These are phyloP conservation scores for Galleria mellonella DNA, from an alignment of 1,140 invertebrate species.

Conservation along the genomic window DNA sequence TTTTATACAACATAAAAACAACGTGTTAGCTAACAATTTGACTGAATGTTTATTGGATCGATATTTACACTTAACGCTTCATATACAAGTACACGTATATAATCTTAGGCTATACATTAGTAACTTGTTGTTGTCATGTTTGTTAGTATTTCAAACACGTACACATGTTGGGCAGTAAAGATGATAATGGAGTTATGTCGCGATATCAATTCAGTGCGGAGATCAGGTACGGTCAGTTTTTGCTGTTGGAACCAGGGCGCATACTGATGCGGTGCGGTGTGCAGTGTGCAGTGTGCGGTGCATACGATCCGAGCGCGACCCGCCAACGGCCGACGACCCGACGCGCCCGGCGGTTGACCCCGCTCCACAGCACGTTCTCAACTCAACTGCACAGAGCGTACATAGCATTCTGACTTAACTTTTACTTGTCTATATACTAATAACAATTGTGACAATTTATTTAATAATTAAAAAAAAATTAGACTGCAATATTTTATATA, in stretches of 20 bases:
- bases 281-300: too few species aligned
- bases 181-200: constrained; percentile 31
- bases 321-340: constrained; percentile 49
- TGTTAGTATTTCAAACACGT: constrained; percentile 1
- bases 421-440: too few species aligned
- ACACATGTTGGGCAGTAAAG: constrained; percentile 11
- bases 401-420: background rate
- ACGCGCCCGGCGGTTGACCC: constrained; percentile 47
- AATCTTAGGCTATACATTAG: too few species aligned
- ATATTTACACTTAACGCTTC: too few species aligned
- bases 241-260: constrained; percentile 37
- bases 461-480: too few species aligned
- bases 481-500: too few species aligned
- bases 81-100: too few species aligned
- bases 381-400: background rate
- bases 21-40: too few species aligned
- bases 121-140: too few species aligned
- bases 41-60: too few species aligned
- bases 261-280: constrained; percentile 48
- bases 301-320: constrained; percentile 9
- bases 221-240: constrained; percentile 36
- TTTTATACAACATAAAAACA: too few species aligned
- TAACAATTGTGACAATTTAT: too few species aligned
- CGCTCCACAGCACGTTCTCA: constrained; percentile 6
- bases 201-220: constrained; percentile 27